Base-by-base conservation (phyloP, 1,140 invertebrate species). In the Oppia nitens region DNA sequence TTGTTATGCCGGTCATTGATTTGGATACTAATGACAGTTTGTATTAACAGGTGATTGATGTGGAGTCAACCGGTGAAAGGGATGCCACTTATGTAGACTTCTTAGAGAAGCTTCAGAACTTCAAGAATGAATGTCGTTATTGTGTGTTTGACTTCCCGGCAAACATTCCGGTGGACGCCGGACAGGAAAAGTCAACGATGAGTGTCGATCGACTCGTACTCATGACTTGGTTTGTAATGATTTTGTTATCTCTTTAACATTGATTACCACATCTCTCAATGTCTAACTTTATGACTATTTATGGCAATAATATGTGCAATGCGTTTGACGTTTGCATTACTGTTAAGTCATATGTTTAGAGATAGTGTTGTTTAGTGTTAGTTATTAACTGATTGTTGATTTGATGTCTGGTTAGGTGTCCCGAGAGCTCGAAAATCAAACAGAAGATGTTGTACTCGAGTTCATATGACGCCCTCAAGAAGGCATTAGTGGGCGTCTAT, bases 401-500 rank as follows among this genome's bases (percentile, higher is more conserved):
- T 66, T 17, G n/a, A n/a, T n/a, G n/a, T n/a, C n/a, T n/a, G n/a
- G n/a, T n/a, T 62, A 74, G 74, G 73, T 94, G 89, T 79, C 93
- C 92, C 27, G 91, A 96, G 74, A 89, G 84, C 71, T 89, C 91
- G 67, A 91, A 89, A 75, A 86, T 95, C 60, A 95, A 94, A 80
- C 93, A 94, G 85, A 96, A 96, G 83, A 96, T 96, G 91, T 83
- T 96, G 79, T 96, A 96, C 77, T 93, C 92, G 53, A 85, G 87
- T 78, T 93, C 88, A 68, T 95, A 94, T 70, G 89, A 93, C 74
- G 90, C 90, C 66, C 76, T 96, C 66, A 94, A 93, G 77, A 91
- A 92, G 72, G 88, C 90, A 61, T 77, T 96, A 68, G 86, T 91
- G 62, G 92, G 92, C 68, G 85, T 96, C 66, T 88, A 91, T 75